Base-by-base conservation (phyloP, 2,113 vertebrate genomes). In the Engystomops pustulosus region DNA sequence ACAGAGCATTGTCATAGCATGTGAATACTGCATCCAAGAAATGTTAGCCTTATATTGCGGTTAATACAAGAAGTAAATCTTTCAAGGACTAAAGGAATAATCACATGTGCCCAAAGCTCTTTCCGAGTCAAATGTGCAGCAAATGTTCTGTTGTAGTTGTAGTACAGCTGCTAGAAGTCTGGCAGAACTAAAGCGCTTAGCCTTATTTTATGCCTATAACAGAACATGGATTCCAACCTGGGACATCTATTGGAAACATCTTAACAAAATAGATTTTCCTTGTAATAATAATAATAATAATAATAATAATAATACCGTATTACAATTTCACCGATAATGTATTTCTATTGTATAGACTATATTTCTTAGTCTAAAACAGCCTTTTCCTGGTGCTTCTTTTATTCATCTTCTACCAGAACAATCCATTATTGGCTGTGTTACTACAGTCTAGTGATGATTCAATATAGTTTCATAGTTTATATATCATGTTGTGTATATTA, bases 241-340 rank as follows among this genome's bases (percentile, higher is more conserved):
- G 83, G 88, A 86, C 87, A 86, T 88, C 88, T 86, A 89, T 80
- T 68, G 85, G 27, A 81, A 79, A 74, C 85, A 86, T 86, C 41
- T 88, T 88, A 90, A 18, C 87, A 84, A 89, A 85, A 87, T 86
- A 88, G 86, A 87, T 86, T 85, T 90, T 92, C 70, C 68, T 86
- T 92, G 90, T 91, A 90, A 90, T 90, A 65, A 92, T 93, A 85
- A n/a, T n/a, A n/a, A n/a, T n/a, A n/a, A n/a, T n/a, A n/a, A n/a
- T n/a, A n/a, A n/a, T n/a, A n/a, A n/a, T n/a, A n/a, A n/a, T n/a
- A n/a, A n/a, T n/a, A n/a, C n/a, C n/a, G n/a, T n/a, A n/a, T n/a
- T n/a, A n/a, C n/a, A n/a, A n/a, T 88, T 81, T 62, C 90, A 47
- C 79, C 86, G 72, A 84, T 87, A 87, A 81, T 88, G 86, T 89